These are phyloP conservation scores for Drosophila conformis DNA, from an alignment of 2,888 invertebrate species.

Conservation along the genomic window DNA sequence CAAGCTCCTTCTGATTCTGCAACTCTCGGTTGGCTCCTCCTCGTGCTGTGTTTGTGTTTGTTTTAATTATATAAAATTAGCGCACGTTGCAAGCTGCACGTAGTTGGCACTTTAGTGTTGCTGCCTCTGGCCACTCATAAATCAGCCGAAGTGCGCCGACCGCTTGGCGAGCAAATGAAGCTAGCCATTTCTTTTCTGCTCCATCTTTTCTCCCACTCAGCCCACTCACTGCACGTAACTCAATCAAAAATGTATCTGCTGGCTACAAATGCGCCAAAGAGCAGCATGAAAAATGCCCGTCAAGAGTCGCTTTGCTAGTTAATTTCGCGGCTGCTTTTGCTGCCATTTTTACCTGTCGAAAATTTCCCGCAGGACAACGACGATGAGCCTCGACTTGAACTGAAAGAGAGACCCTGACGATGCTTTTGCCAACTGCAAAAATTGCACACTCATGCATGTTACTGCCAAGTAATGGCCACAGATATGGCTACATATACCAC, in stretches of 20 bases:
- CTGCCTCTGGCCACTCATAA: conserved; percentile 65
- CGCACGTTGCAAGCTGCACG: conserved; percentile 79
- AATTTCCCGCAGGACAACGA: conserved; percentile 77
- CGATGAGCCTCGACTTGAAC: conserved; percentile 30
- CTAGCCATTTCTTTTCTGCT: conserved; percentile 58
- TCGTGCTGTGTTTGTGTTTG: conserved; percentile 66
- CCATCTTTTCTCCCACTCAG: not conserved
- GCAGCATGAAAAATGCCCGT: conserved; percentile 60
- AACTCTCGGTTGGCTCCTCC: conserved; percentile 5
- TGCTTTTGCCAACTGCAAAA: conserved; percentile 73
- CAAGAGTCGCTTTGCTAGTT: conserved; percentile 61
- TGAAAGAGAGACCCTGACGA: conserved; percentile 28
- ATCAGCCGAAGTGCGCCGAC: conserved; percentile 59
- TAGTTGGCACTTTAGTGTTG: conserved; percentile 42
- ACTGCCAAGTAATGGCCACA: conserved; percentile 75
- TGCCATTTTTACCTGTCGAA: conserved; percentile 80
- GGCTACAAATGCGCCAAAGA: conserved; percentile 66
- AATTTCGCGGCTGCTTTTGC: conserved; percentile 66
- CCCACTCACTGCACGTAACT: conserved; percentile 64
- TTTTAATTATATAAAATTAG: conserved; percentile 78
- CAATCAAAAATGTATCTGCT: conserved; percentile 78
- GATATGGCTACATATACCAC: conserved; percentile 50
- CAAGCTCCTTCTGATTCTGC: not conserved
- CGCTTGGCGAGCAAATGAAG: conserved; percentile 69
- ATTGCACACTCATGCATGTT: conserved; percentile 81